Base-by-base conservation (phyloP, 2,888 invertebrate species). In the Orthonychiurus folsomi region DNA sequence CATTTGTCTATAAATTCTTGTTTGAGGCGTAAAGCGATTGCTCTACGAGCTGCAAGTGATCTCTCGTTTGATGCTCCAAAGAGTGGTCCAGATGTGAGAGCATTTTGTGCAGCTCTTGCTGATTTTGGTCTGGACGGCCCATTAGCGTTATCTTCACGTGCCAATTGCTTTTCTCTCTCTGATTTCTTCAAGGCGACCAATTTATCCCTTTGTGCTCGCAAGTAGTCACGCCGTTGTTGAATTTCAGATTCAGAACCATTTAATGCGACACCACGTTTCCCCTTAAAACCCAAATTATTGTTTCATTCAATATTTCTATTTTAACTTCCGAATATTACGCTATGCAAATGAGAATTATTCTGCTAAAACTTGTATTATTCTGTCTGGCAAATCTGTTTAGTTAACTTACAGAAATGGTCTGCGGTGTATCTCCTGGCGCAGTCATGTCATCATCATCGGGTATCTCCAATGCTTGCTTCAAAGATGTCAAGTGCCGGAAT, bases 201-300 rank as follows among this genome's bases (percentile, higher is more conserved):
- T 76, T 93, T 92, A 77, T 95, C 95, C 25, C 95, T 82, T 76
- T 95, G 94, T 65, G 88, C 85, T 60, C 88, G 85, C 62, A 96
- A 79, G 77, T 94, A 95, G 69, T 88, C 86, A 74, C 92, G 89
- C 0, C 95, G 83, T 62, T 84, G 84, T 66, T 83, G 83, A 56
- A 93, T 79, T 71, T 93, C 92, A 63, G 80, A 80, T 25, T 68
- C 68, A 18, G 63, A 64, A 48, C 48, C 48, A 15, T 48, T n/a
- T 15, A 48, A 15, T 48, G 12, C 48, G 48, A n/a, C 48, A 15
- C 48, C 48, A 48, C n/a, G 48, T 48, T 12, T n/a, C 12, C 15
- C 48, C 48, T 15, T 48, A n/a, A n/a, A n/a, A n/a, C n/a, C n/a
- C n/a, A n/a, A n/a, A n/a, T n/a, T n/a, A n/a, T n/a, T n/a, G n/a